These are phyloP conservation scores for Torymus texanus DNA, from an alignment of 2,888 invertebrate genomes.

Conservation along the genomic window DNA sequence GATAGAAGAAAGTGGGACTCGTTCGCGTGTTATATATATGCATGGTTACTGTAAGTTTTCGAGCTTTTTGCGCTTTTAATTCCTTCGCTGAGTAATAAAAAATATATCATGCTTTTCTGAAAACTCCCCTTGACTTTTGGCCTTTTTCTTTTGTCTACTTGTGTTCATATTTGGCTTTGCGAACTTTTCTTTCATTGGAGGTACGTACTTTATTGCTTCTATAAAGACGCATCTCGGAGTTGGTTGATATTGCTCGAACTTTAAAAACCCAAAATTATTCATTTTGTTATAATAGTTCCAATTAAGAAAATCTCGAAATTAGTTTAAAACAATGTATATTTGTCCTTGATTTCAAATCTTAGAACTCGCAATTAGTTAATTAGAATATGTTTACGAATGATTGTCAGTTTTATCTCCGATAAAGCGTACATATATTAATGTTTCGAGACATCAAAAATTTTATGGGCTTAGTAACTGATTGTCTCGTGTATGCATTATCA, in stretches of 20 bases:
- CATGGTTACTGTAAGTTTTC: neutral
- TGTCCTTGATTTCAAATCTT: neutral
- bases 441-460: constrained; percentile 22
- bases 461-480: constrained; percentile 41
- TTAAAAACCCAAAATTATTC: constrained; percentile 7
- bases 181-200: constrained; percentile 57
- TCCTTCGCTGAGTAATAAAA: constrained; percentile 33
- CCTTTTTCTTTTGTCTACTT: constrained; percentile 37
- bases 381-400: constrained; percentile 42
- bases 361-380: constrained; percentile 21
- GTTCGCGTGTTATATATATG: neutral
- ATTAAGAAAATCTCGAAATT: constrained; percentile 4
- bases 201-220: constrained; percentile 67
- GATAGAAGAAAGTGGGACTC: constrained; percentile 3
- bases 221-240: constrained; percentile 60
- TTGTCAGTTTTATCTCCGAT: constrained; percentile 44
- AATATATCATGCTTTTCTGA: constrained; percentile 56
- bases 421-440: constrained; percentile 3
- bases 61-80: neutral
- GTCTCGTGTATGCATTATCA: constrained; percentile 27
- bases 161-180: constrained; percentile 19
- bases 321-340: neutral
- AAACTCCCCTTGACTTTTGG: constrained; percentile 20
- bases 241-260: constrained; percentile 63
- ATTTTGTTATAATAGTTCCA: neutral